These are phyloP conservation scores for Biston stratarius DNA, from an alignment of 2,888 invertebrate genomes.

Conservation along the genomic window DNA sequence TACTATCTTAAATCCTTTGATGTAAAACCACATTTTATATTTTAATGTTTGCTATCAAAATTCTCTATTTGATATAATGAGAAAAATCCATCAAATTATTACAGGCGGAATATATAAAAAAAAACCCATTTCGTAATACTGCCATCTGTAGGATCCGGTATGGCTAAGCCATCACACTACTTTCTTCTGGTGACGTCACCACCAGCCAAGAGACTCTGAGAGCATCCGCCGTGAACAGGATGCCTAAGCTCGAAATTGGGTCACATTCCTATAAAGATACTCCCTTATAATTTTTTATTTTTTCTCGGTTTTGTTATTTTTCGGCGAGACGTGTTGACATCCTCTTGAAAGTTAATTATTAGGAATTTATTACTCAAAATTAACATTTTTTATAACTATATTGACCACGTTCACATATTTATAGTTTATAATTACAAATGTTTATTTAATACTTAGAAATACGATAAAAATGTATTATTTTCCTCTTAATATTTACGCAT, in stretches of 20 bases:
- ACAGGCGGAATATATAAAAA: constrained; percentile 15
- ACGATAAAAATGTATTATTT: too few relatives aligned
- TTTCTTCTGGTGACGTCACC: constrained; percentile 50
- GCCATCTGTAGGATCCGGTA: constrained; percentile 36
- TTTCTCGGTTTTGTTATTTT: constrained; percentile 27
- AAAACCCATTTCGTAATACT: constrained; percentile 19
- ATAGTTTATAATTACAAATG: constrained; percentile 2
- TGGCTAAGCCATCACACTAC: constrained; percentile 36
- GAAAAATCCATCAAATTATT: constrained; percentile 13
- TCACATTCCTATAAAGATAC: constrained; percentile 42
- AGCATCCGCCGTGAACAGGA: constrained; percentile 41
- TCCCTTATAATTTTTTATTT: constrained; percentile 27
- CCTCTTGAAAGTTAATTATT: constrained; percentile 18
- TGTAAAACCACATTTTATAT: neutral
- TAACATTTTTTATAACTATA: neutral
- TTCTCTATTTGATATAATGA: neutral
- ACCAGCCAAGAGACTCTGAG: constrained; percentile 2
- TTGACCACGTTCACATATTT: neutral
- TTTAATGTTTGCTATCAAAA: neutral
- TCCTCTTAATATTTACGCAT: neutral
- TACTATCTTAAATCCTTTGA: too few relatives aligned
- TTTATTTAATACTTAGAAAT: constrained; percentile 5
- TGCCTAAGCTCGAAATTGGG: constrained; percentile 40
- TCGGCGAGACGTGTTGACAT: constrained; percentile 11
- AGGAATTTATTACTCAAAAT: constrained; percentile 11